Percentiles rank a stretch among this genome's conserved stretches.
These are phyloP conservation scores for Lasius fuliginosus DNA, from an alignment of 2,888 invertebrate species.

Conservation along the genomic window DNA sequence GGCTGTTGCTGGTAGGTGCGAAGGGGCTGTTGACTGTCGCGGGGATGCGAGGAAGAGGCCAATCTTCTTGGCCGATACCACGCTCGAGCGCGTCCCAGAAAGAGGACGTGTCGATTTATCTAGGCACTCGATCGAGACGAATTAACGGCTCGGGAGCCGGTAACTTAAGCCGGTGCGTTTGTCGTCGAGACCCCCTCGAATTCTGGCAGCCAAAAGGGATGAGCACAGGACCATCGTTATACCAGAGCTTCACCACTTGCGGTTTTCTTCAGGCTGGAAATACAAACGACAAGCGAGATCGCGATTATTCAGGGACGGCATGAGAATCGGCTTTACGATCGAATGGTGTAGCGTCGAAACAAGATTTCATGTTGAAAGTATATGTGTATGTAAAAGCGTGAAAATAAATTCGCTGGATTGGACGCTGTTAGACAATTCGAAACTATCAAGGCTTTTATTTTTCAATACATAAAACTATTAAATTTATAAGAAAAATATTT, in stretches of 20 bases:
- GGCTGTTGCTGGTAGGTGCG: slow-evolving; percentile 20
- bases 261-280: slow-evolving; percentile 43
- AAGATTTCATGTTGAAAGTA: background rate
- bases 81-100: slow-evolving; percentile 69
- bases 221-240: slow-evolving; percentile 54
- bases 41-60: slow-evolving; percentile 31
- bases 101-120: slow-evolving; percentile 77
- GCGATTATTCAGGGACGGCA: slow-evolving; percentile 67
- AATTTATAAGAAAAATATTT: background rate
- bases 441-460: background rate
- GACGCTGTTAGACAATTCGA: background rate
- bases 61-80: slow-evolving; percentile 55
- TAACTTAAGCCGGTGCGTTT: slow-evolving; percentile 71
- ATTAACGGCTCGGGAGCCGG: slow-evolving; percentile 77
- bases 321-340: slow-evolving; percentile 61
- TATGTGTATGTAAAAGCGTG: background rate
- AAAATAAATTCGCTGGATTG: background rate
- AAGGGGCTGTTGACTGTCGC: slow-evolving; percentile 34
- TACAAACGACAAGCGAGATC: slow-evolving; percentile 57
- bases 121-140: slow-evolving; percentile 80
- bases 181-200: slow-evolving; percentile 66
- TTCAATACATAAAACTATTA: background rate
- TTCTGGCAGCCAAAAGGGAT: slow-evolving; percentile 48
- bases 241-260: slow-evolving; percentile 46
- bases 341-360: background rate